Evolutionary conservation across 2,888 invertebrate genomes (phyloP).

Genomic region (Limenitis camilla): DNA sequence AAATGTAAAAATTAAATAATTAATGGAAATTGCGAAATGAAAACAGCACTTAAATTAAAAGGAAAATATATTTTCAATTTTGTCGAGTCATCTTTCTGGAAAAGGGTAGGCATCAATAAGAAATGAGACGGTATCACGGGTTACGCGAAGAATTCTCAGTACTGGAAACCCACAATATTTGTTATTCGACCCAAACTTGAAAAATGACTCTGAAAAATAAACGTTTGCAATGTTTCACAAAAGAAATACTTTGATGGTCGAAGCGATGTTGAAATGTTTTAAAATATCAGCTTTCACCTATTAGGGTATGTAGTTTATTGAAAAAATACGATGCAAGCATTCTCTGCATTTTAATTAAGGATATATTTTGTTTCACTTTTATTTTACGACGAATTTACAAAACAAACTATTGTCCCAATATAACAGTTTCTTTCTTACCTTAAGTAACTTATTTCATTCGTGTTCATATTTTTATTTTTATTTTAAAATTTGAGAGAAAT

Average conservation of each 20-base stretch:
- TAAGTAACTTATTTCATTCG: too few relatives aligned
- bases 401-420: too few relatives aligned
- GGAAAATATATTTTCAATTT: not conserved
- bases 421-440: too few relatives aligned
- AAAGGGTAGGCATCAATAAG: constrained; percentile 3
- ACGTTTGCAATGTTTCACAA: constrained; percentile 36
- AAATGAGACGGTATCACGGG: constrained; percentile 9
- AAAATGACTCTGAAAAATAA: constrained; percentile 49
- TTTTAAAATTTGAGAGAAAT: too few relatives aligned
- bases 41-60: not conserved
- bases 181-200: constrained; percentile 47
- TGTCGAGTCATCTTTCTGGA: not conserved
- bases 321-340: too few relatives aligned
- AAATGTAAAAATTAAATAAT: too few relatives aligned
- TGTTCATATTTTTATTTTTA: too few relatives aligned
- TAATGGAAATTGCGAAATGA: too few relatives aligned
- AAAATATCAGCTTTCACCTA: constrained; percentile 12
- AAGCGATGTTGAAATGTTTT: constrained; percentile 10
- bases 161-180: constrained; percentile 45
- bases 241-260: constrained; percentile 15
- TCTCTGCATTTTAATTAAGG: too few relatives aligned
- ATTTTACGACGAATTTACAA: too few relatives aligned
- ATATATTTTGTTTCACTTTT: too few relatives aligned
- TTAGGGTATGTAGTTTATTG: too few relatives aligned
- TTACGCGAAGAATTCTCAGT: constrained; percentile 41